These are phyloP conservation scores for Craniophora ligustri DNA, from an alignment of 2,888 invertebrate species.

Conservation along the genomic window DNA sequence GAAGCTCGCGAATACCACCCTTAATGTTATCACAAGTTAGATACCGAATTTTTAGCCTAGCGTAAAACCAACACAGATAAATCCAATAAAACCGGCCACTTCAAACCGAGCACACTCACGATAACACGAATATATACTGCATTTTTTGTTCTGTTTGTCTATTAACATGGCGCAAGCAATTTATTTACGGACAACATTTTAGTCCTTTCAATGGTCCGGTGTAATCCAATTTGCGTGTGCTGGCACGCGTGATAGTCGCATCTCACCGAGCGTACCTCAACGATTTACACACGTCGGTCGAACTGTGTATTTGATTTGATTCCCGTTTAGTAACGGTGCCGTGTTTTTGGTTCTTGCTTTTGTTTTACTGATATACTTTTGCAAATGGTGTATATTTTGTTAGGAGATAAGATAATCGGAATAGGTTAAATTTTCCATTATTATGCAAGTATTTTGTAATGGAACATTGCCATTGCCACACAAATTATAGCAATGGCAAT, in stretches of 20 bases:
- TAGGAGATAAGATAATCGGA: too few relatives aligned
- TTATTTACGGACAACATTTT: conserved; percentile 64
- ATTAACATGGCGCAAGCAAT: conserved; percentile 62
- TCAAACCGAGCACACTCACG: conserved; percentile 15
- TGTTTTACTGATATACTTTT: conserved; percentile 14
- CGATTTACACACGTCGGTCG: conserved; percentile 42
- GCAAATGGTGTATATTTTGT: too few relatives aligned
- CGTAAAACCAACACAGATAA: neutral
- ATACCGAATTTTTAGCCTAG: neutral
- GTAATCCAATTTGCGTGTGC: conserved; percentile 70
- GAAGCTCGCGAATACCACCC: too few relatives aligned
- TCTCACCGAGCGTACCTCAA: conserved; percentile 43
- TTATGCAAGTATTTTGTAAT: too few relatives aligned
- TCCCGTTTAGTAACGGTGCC: conserved; percentile 46
- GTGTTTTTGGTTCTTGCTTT: neutral
- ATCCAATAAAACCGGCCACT: neutral
- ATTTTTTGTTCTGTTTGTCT: conserved; percentile 41
- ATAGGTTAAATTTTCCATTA: too few relatives aligned
- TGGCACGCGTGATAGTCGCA: conserved; percentile 54
- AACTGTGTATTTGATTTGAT: conserved; percentile 59
- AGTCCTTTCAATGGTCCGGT: conserved; percentile 63
- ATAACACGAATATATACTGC: conserved; percentile 14
- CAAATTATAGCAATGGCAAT: too few relatives aligned
- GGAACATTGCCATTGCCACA: too few relatives aligned
- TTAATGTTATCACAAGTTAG: neutral